Evolutionary conservation across 2,888 invertebrate genomes (phyloP), one percentile per base, ranked within the genome.

Genomic region (Drosophila ustulata): DNA sequence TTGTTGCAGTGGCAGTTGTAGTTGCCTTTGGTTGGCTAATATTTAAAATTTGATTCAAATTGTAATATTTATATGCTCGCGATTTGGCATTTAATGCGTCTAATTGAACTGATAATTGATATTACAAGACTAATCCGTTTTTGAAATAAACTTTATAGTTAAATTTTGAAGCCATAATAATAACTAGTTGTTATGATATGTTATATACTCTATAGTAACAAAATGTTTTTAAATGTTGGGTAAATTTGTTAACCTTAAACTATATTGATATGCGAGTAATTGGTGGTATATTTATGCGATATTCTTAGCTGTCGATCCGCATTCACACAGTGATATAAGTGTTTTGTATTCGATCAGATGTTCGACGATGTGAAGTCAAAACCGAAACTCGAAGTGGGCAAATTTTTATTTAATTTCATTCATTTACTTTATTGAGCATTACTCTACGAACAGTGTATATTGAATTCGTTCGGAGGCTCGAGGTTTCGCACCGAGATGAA

Each of bases 41-140:
- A 39, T 67, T 71, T 75, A 61, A 66, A 72, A 75, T 76, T 73
- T 52, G 59, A 57, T 68, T 67, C 34, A 46, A 57, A 53, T 76
- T 70, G 62, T 66, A 78, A 82, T 87, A 18, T 18, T 18, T 18
- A 18, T 84, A 82, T 85, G 82, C 77, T 74, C 61, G 50, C 68
- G 55, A 68, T 67, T 81, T 69, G 79, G 56, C 68, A 66, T 72
- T 82, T 67, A 71, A 84, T 87, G 69, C 71, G 72, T 72, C 51
- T 70, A 68, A 72, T 66, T 39, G 37, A 25, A 11, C 49, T 43
- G 34, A 37, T 37, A 37, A n/a, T 4, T 11, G n/a, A 37, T n/a
- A n/a, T 5, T 37, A 37, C n/a, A 37, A 37, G 4, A n/a, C n/a
- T 11, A 34, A 32, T 32, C 3, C 0, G 1, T 0, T 32, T 9